A percentile compares a stretch with the other conserved stretches of the same genome.
Evolutionary conservation across 2,888 invertebrate species (phyloP).

Genomic region (Daptonema setosum): DNA sequence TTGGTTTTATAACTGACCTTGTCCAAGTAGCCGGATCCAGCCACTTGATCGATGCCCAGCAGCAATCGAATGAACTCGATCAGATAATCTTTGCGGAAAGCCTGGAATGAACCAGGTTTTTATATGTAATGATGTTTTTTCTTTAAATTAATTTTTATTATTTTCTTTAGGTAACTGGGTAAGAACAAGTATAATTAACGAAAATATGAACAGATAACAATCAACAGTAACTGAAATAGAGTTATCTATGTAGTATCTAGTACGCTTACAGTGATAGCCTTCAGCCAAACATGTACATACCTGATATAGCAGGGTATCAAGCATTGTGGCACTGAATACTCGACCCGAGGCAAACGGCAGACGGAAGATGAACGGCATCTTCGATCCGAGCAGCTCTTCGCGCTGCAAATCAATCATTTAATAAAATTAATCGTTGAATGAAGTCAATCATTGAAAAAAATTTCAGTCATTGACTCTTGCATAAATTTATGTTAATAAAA

Average conservation of each 20-base stretch:
- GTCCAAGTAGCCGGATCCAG: conserved; percentile 84
- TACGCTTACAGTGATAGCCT: too few species aligned
- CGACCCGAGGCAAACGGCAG: conserved; percentile 90
- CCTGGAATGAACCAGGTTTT: conserved; percentile 48
- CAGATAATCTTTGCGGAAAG: conserved; percentile 92
- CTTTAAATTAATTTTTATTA: neutral
- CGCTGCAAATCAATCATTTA: conserved; percentile 41
- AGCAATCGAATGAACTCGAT: conserved; percentile 83
- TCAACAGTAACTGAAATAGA: too few species aligned
- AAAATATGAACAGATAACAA: too few species aligned
- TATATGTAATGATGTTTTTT: conserved; percentile 20
- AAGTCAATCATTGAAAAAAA: too few species aligned
- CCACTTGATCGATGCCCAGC: conserved; percentile 85
- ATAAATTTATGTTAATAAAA: too few species aligned
- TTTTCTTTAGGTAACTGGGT: neutral
- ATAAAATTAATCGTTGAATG: neutral
- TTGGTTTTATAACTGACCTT: conserved; percentile 46
- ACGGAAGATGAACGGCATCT: conserved; percentile 96
- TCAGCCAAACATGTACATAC: conserved; percentile 14
- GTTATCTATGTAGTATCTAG: too few species aligned
- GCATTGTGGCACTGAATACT: conserved; percentile 93
- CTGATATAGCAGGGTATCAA: conserved; percentile 74
- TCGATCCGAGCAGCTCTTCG: conserved; percentile 86
- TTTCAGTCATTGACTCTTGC: too few species aligned
- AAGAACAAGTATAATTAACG: neutral